phyloP scores from a whole-genome alignment of 2,888 invertebrate species.

The Scaptomyza parva region DNA sequence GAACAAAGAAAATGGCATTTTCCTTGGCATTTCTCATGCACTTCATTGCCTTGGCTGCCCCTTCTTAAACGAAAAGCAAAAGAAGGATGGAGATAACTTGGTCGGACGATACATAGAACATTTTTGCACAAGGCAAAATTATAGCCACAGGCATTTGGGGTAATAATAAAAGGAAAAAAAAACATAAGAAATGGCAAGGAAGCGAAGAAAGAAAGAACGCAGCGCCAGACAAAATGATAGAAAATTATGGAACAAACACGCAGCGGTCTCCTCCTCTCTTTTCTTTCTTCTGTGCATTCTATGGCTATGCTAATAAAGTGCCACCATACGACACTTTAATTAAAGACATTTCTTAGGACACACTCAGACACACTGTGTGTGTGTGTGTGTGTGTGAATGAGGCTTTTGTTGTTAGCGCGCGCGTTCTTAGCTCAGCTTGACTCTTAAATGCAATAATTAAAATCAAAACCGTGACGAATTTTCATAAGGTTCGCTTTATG shows the following conservation, averaged over 20 bases:
- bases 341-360: conserved; percentile 37
- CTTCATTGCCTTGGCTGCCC: conserved; percentile 72
- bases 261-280: background rate
- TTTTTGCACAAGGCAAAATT: conserved; percentile 65
- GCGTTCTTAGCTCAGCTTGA: conserved; percentile 15
- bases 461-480: conserved; percentile 38
- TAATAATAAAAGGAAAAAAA: conserved; percentile 56
- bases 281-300: conserved; percentile 20
- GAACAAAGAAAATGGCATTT: conserved; percentile 66
- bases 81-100: conserved; percentile 22
- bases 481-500: conserved; percentile 42
- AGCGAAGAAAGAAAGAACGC: conserved; percentile 39
- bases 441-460: conserved; percentile 66
- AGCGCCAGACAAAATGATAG: conserved; percentile 17
- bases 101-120: conserved; percentile 66
- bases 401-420: background rate
- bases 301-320: conserved; percentile 71
- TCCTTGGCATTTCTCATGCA: conserved; percentile 72
- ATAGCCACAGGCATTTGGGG: conserved; percentile 68
- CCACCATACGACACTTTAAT: conserved; percentile 68
- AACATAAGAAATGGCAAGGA: conserved; percentile 8
- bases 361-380: no score
- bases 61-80: conserved; percentile 31
- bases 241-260: conserved; percentile 26
- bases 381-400: no score